phyloP scores from a whole-genome alignment of 2,888 invertebrate genomes.

The Eristalis intricaria region DNA sequence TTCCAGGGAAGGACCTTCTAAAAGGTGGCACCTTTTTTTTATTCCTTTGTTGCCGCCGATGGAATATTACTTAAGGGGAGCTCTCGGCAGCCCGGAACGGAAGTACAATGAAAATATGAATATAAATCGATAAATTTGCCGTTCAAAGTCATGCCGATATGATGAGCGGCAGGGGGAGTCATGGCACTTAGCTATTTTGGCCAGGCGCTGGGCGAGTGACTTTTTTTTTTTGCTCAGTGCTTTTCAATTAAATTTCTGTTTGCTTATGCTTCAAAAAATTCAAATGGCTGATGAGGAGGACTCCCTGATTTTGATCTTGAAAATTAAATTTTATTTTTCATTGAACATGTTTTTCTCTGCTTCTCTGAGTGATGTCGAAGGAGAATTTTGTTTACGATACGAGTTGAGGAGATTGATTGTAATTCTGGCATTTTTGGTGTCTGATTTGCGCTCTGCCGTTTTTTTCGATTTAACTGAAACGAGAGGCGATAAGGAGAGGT shows the following conservation, averaged over 20 bases:
- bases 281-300: conserved; percentile 17
- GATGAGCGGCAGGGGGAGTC: neutral
- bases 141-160: conserved; percentile 8
- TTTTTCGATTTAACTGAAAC: too few relatives aligned
- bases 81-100: conserved; percentile 20
- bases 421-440: neutral
- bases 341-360: neutral
- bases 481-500: too few relatives aligned
- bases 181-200: conserved; percentile 22
- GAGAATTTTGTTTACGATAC: neutral
- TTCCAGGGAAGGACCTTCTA: neutral
- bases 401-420: neutral
- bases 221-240: conserved; percentile 5
- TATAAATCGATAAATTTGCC: conserved; percentile 63
- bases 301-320: conserved; percentile 21
- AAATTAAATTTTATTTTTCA: neutral
- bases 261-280: conserved; percentile 40
- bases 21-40: conserved; percentile 9
- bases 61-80: conserved; percentile 30
- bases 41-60: neutral
- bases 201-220: conserved; percentile 4
- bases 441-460: neutral
- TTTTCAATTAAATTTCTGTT: conserved; percentile 51
- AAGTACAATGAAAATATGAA: conserved; percentile 58
- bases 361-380: neutral